phyloP scores from a whole-genome alignment of 2,888 invertebrate species.

The Choristoneura rosaceana region DNA sequence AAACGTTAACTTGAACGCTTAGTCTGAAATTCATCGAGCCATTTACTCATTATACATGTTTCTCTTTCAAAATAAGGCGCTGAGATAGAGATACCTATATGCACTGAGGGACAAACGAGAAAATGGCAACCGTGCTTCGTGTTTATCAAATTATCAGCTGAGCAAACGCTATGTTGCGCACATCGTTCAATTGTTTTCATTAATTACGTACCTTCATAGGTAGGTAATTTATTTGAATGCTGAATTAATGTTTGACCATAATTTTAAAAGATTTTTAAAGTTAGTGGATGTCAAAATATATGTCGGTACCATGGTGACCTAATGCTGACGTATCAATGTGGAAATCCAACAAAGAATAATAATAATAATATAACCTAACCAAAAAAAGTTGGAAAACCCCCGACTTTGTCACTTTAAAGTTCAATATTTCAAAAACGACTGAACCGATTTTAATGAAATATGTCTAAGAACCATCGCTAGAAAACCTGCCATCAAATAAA shows the following conservation, averaged over 20 bases:
- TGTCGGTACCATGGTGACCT: too few relatives aligned
- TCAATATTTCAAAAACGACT: too few relatives aligned
- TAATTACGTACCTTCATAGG: neutral
- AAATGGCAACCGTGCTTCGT: neutral
- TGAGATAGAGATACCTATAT: neutral
- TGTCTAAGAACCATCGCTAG: too few relatives aligned
- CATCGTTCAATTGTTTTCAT: slow-evolving; percentile 3
- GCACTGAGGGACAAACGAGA: neutral
- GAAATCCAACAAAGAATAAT: too few relatives aligned
- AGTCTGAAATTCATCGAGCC: neutral
- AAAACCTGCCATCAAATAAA: too few relatives aligned
- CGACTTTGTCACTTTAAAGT: too few relatives aligned
- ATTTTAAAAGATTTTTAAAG: neutral
- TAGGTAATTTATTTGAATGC: neutral
- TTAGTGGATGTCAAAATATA: too few relatives aligned
- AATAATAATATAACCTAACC: too few relatives aligned
- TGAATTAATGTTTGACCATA: neutral
- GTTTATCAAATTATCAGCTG: neutral
- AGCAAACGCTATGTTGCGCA: slow-evolving; percentile 6
- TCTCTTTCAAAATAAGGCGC: neutral
- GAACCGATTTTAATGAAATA: too few relatives aligned
- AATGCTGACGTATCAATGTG: too few relatives aligned
- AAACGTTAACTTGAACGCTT: neutral
- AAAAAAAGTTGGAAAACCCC: too few relatives aligned
- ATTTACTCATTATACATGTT: neutral